Base-by-base conservation (phyloP, 2,888 invertebrate species). In the Platycheirus rosarum region DNA sequence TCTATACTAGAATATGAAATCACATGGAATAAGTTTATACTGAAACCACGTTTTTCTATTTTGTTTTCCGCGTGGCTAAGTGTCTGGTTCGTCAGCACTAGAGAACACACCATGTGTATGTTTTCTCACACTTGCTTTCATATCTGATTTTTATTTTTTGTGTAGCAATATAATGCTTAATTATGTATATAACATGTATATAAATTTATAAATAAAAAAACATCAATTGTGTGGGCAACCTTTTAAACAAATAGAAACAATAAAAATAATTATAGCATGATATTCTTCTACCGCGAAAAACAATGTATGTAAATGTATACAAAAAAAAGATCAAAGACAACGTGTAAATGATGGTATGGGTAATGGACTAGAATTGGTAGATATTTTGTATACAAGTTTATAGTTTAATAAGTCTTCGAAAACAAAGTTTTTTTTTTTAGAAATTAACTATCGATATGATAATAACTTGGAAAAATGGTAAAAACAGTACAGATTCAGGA, bases 41-140 rank as follows among this genome's bases (percentile, higher is more conserved):
- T 44, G n/a, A 29, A 55, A 63, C 46, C 63, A 53, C 53, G 63
- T 73, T 73, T 73, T 63, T n/a, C n/a, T 65, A 2, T 42, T 5
- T 55, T 32, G 9, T 18, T 57, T 48, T 42, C 48, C 57, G 68
- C 57, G 46, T 46, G 55, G 68, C n/a, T 6, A 57, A 68, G 68
- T 69, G 48, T 48, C 37, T 60, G 40, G 16, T 32, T 32, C 8
- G 29, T 40, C 29, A 2, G 60, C 14, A 16, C 13, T 16, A 48
- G 48, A 68, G 46, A 37, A 53, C 14, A 32, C n/a, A 29, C 2
- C 18, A 37, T 55, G 5, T 48, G 42, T 42, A n/a, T 60, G 42
- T 60, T n/a, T 60, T 42, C 44, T 44, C 29, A 60, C 44, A 18
- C 29, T 44, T 57, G 2, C 13, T 9, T 6, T 2, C 18, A n/a